Conservation (phyloP, 2,113 vertebrate genomes). For the Anoura caudifer region DNA sequence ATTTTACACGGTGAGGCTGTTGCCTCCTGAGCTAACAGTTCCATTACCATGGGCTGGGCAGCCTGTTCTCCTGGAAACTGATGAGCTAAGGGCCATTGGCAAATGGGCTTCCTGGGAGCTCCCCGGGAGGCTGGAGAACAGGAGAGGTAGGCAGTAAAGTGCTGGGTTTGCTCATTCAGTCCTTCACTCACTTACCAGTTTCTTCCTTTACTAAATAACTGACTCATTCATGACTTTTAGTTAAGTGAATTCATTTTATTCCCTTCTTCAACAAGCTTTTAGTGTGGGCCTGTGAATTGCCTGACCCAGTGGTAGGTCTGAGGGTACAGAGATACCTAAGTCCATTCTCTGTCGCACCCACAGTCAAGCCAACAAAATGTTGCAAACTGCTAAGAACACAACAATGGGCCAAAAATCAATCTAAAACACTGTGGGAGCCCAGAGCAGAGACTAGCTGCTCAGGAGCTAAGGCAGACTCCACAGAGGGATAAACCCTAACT, state of each 20-base stretch:
- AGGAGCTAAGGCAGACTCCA: background rate
- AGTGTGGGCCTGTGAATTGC: background rate
- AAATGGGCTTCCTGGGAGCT: slow-evolving; percentile 21
- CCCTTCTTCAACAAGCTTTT: background rate
- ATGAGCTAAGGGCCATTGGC: background rate
- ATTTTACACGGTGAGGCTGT: slow-evolving; percentile 79
- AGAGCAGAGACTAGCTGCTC: background rate
- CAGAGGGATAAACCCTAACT: background rate
- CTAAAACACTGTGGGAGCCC: background rate
- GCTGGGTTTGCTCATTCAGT: background rate
- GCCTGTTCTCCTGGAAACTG: background rate
- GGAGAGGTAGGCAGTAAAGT: background rate
- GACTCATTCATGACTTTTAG: background rate
- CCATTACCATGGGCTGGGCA: slow-evolving; percentile 45
- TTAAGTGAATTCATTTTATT: background rate
- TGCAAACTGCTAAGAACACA: background rate
- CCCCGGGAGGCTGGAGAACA: background rate
- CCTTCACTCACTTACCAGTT: background rate
- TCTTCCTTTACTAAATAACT: background rate
- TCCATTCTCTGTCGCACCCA: background rate
- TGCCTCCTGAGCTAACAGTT: slow-evolving; percentile 75
- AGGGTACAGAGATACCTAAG: too few relatives aligned
- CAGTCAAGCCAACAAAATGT: background rate
- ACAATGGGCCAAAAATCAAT: too few relatives aligned
- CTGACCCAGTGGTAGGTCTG: background rate